Conservation (phyloP, 2,797 vertebrate species). For the Mormyrus proboscirostris region DNA sequence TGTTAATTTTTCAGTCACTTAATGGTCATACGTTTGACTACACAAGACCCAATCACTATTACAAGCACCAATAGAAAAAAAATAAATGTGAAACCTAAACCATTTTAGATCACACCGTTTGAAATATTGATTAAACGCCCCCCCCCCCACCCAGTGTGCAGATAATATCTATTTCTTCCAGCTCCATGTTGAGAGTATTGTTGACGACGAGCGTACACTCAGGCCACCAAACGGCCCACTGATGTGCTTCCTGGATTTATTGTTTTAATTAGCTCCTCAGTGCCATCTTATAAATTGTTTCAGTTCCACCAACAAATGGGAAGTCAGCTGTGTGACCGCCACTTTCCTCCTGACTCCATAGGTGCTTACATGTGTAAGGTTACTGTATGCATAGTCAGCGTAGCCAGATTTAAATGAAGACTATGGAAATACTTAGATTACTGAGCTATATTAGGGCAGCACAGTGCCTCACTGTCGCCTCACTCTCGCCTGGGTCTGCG, state of each 20-base stretch:
- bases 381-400: neutral
- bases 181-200: conserved; percentile 58
- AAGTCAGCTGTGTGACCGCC: neutral
- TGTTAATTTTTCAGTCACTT: neutral
- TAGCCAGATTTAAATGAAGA: neutral
- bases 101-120: conserved; percentile 35
- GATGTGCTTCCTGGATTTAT: conserved; percentile 82
- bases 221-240: conserved; percentile 74
- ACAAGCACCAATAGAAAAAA: neutral
- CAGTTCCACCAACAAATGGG: conserved; percentile 49
- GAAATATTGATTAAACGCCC: conserved; percentile 77
- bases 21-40: neutral
- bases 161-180: conserved; percentile 57
- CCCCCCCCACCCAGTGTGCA: conserved; percentile 67
- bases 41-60: neutral
- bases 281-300: conserved; percentile 88
- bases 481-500: neutral
- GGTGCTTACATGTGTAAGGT: neutral
- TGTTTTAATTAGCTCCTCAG: conserved; percentile 83
- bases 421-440: neutral
- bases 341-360: neutral
- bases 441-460: neutral
- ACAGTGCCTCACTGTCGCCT: neutral
- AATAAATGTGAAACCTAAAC: neutral
- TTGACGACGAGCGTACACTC: conserved; percentile 59